Evolutionary conservation across 2,888 invertebrate genomes (phyloP).

Genomic region (Heliconius hortense): DNA sequence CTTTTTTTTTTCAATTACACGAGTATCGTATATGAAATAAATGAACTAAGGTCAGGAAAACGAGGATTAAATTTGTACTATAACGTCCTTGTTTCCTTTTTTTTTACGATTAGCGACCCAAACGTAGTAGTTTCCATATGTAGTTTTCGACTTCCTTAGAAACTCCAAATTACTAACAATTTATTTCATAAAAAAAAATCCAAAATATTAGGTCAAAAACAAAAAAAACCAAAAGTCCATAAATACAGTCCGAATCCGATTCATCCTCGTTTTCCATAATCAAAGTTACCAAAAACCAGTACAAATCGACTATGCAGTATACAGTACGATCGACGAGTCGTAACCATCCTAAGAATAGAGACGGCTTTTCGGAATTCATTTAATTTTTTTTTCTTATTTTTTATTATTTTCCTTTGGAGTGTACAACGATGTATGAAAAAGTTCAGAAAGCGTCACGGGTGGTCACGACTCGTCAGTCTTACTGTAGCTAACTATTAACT

Average conservation of each 20-base stretch:
- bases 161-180: too few relatives aligned
- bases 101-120: too few relatives aligned
- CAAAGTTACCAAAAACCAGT: not conserved
- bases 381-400: not conserved
- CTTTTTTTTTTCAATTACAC: too few relatives aligned
- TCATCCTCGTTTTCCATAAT: not conserved
- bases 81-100: too few relatives aligned
- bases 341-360: not conserved
- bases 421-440: not conserved
- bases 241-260: too few relatives aligned
- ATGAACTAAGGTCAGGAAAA: too few relatives aligned
- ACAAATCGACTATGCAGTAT: not conserved
- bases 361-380: not conserved
- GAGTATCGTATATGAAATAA: too few relatives aligned
- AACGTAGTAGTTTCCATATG: too few relatives aligned
- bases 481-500: not conserved
- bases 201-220: not conserved
- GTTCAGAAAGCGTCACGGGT: not conserved
- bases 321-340: not conserved
- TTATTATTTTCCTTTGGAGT: not conserved
- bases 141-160: too few relatives aligned
- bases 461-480: not conserved
- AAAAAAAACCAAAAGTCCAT: not conserved
- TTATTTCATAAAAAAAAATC: not conserved
- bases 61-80: too few relatives aligned